Conservation (phyloP, 2,113 vertebrate genomes). For the Climacteris rufus region DNA sequence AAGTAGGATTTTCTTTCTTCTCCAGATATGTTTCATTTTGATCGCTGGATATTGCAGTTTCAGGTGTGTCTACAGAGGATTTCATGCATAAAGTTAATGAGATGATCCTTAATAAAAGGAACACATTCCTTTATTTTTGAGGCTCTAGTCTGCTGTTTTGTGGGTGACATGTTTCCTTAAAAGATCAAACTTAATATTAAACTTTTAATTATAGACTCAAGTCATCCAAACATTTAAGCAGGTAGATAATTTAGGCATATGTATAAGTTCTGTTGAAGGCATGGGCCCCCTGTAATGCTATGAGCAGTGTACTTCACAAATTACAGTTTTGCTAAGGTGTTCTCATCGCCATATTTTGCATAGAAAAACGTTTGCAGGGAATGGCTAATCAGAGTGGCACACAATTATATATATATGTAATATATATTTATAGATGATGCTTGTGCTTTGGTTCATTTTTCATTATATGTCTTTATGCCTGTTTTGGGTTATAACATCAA, state of each 20-base stretch:
- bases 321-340: not conserved
- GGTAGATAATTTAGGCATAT: not conserved
- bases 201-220: not conserved
- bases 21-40: not conserved
- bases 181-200: not conserved
- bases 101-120: not conserved
- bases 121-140: not conserved
- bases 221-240: not conserved
- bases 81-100: not conserved
- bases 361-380: not conserved
- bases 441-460: not conserved
- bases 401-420: not conserved
- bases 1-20: slow-evolving; percentile 5
- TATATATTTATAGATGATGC: not conserved
- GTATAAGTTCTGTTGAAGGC: not conserved
- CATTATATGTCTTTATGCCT: not conserved
- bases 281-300: not conserved
- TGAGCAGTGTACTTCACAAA: not conserved
- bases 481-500: not conserved
- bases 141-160: not conserved
- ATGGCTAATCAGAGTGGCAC: not conserved
- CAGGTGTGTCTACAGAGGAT: not conserved
- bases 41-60: not conserved
- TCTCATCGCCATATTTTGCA: not conserved
- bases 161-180: not conserved